Evolutionary conservation across 2,113 vertebrate species (phyloP), one percentile per base, ranked within the genome.

Genomic region (Stigmatopora argus): DNA sequence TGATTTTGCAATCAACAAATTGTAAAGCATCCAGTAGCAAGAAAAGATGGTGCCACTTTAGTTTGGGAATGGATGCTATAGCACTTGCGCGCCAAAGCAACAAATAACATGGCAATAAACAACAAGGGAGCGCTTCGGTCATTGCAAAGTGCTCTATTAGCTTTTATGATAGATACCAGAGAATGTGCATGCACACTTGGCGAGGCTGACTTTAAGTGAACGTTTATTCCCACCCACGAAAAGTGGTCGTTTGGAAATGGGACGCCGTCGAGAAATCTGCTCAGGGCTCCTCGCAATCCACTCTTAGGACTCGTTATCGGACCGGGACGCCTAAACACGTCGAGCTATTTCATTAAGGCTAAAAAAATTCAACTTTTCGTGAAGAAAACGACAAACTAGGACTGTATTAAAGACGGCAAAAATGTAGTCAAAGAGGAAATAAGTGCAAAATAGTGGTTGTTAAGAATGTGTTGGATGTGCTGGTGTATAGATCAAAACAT

Each of bases 211-310:
- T 71, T 74, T 75, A 68, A 65, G 65, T 55, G 71, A 80, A 65
- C 17, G 67, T 68, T 79, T 82, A 73, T 78, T 65, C 23, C 0
- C 13, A 70, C 68, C 56, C 82, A 79, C 14, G 71, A 76, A 77
- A 83, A 65, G 68, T 70, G 80, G 81, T 82, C 69, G 82, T 81
- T 86, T 83, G 80, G 79, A 83, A 78, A 81, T 79, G 70, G 73
- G 81, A 72, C 52, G 23, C 74, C 84, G 84, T 85, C 83, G 83
- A 77, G 79, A 83, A 66, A 52, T 68, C 65, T 75, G 67, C 66
- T 67, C 57, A 47, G 31, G 64, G 62, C 77, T 62, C 64, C 67
- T 60, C 63, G 56, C 46, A 57, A 75, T 75, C 75, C 57, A 65
- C 81, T 78, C 83, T 44, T 73, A 1, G 51, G 5, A 56, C 56